Evolutionary conservation across 2,888 invertebrate genomes (phyloP).

Genomic region (Eutolmus rufibarbis): DNA sequence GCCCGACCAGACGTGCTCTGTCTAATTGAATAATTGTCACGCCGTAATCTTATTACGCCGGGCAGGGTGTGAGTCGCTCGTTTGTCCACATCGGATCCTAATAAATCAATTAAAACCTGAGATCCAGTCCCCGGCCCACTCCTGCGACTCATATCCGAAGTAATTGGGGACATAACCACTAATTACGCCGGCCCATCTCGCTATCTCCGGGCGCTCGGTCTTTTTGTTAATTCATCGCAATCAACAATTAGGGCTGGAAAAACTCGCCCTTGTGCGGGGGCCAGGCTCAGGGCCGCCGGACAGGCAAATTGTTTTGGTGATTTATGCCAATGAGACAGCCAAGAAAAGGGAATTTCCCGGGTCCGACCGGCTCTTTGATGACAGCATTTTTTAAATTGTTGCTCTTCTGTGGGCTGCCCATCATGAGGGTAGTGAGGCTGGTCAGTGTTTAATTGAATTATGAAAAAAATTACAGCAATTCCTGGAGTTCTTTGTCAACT

Average conservation of each 20-base stretch:
- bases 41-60: slow-evolving; percentile 16
- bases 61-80: neutral
- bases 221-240: slow-evolving; percentile 30
- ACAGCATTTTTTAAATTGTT: slow-evolving; percentile 4
- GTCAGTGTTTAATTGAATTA: slow-evolving; percentile 26
- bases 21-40: slow-evolving; percentile 38
- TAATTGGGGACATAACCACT: slow-evolving; percentile 37
- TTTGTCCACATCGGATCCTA: slow-evolving; percentile 34
- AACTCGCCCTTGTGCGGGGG: neutral
- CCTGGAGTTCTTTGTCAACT: neutral
- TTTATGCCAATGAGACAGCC: slow-evolving; percentile 22
- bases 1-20: neutral
- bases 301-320: slow-evolving; percentile 31
- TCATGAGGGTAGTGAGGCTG: slow-evolving; percentile 23
- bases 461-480: neutral
- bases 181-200: slow-evolving; percentile 29
- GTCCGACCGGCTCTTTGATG: neutral
- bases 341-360: neutral
- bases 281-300: neutral
- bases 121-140: neutral
- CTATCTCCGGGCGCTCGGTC: neutral
- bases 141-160: slow-evolving; percentile 21
- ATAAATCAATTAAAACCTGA: slow-evolving; percentile 31
- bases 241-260: slow-evolving; percentile 28
- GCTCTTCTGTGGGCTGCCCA: neutral